A percentile compares a stretch with the other conserved stretches of the same genome.
Conservation (phyloP, 2,113 vertebrate genomes). For the Neodontobutis hainanensis region DNA sequence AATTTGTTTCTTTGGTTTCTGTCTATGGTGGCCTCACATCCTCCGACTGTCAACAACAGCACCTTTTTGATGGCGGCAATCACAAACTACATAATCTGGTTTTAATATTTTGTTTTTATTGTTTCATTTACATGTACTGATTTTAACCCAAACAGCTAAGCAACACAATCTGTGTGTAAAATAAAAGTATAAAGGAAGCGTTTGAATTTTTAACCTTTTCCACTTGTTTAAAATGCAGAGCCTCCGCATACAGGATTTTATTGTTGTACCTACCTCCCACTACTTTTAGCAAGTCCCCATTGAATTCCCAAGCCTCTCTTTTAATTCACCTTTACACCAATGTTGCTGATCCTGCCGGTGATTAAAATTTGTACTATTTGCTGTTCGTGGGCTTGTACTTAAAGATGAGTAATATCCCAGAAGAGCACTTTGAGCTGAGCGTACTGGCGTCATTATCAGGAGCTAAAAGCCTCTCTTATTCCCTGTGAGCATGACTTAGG, state of each 20-base stretch:
- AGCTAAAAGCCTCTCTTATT: conserved; percentile 56
- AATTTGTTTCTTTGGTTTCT: too few relatives aligned
- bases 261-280: conserved; percentile 37
- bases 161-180: conserved; percentile 15
- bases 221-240: conserved; percentile 51
- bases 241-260: conserved; percentile 49
- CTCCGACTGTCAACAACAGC: too few relatives aligned
- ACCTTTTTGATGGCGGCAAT: too few relatives aligned
- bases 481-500: conserved; percentile 45
- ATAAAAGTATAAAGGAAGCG: conserved; percentile 13
- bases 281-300: conserved; percentile 23
- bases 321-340: conserved; percentile 36
- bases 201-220: conserved; percentile 47
- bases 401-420: conserved; percentile 28
- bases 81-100: too few relatives aligned
- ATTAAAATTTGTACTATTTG: conserved; percentile 53
- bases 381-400: conserved; percentile 40
- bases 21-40: too few relatives aligned
- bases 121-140: conserved; percentile 9
- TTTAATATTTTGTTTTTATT: neutral
- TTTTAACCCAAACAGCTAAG: conserved; percentile 16
- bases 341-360: neutral
- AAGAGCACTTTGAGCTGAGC: conserved; percentile 44
- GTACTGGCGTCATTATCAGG: conserved; percentile 48
- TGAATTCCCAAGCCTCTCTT: conserved; percentile 37